Conservation (phyloP, 2,113 vertebrate species). For the Synchiropus splendidus region DNA sequence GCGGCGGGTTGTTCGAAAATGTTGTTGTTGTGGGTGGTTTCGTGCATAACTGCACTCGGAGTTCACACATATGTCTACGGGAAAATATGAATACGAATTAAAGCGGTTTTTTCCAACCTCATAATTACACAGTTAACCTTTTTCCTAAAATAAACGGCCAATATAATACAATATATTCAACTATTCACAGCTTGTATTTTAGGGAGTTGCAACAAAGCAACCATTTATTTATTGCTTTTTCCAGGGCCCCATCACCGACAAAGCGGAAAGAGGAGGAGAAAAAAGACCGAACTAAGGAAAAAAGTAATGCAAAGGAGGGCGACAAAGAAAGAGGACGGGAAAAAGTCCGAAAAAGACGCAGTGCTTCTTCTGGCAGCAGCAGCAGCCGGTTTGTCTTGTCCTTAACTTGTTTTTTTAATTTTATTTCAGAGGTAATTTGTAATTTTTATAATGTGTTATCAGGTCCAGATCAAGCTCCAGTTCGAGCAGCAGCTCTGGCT, state of each 20-base stretch:
- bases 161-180: too few species aligned
- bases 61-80: neutral
- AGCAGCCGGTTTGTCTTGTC: slow-evolving; percentile 70
- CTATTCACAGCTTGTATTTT: too few species aligned
- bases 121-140: too few species aligned
- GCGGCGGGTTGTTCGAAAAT: slow-evolving; percentile 4
- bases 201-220: too few species aligned
- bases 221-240: neutral
- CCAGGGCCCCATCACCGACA: slow-evolving; percentile 92
- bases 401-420: neutral
- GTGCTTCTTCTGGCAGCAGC: slow-evolving; percentile 88
- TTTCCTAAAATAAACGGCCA: too few species aligned
- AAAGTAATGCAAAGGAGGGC: slow-evolving; percentile 76
- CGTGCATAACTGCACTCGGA: too few species aligned
- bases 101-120: too few species aligned
- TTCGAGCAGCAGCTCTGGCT: slow-evolving; percentile 91
- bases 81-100: too few species aligned
- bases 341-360: slow-evolving; percentile 84
- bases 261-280: slow-evolving; percentile 96
- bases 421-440: neutral
- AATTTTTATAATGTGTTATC: neutral
- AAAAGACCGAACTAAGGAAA: slow-evolving; percentile 89
- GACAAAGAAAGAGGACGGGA: slow-evolving; percentile 90
- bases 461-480: slow-evolving; percentile 78
- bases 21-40: neutral